These are phyloP conservation scores for Noctuana brunneofusca DNA, from an alignment of 2,888 invertebrate genomes.

Conservation along the genomic window DNA sequence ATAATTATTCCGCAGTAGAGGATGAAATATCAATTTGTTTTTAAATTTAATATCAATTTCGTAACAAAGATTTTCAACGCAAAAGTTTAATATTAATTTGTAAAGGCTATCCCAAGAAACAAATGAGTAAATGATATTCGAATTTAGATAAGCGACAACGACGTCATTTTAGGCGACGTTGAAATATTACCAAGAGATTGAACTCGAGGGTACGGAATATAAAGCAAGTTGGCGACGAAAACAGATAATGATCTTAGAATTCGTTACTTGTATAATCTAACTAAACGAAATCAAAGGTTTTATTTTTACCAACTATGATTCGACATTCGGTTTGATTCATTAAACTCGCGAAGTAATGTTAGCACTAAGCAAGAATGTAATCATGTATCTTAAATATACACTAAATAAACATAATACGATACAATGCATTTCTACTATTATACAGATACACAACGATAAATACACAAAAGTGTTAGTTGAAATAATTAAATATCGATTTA, in stretches of 20 bases:
- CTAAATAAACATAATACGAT: too few relatives aligned
- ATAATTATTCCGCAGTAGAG: background rate
- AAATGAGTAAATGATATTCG: slow-evolving; percentile 31
- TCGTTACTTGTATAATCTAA: background rate
- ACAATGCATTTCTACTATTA: too few relatives aligned
- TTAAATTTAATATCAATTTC: slow-evolving; percentile 3
- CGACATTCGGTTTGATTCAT: too few relatives aligned
- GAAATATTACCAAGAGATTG: slow-evolving; percentile 30
- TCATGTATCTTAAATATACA: too few relatives aligned
- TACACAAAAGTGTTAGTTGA: too few relatives aligned
- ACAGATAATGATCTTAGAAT: slow-evolving; percentile 23
- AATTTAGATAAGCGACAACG: slow-evolving; percentile 31
- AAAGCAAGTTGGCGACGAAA: slow-evolving; percentile 26
- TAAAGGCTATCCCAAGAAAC: slow-evolving; percentile 13
- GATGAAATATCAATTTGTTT: background rate
- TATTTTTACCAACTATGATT: background rate
- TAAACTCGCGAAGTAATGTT: too few relatives aligned
- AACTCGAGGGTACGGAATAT: slow-evolving; percentile 26
- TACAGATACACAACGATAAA: too few relatives aligned
- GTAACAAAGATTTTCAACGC: background rate
- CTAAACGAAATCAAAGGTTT: background rate
- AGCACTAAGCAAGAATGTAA: too few relatives aligned
- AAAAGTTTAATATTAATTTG: slow-evolving; percentile 21
- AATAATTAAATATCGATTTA: too few relatives aligned
- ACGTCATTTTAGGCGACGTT: slow-evolving; percentile 20